Conservation (phyloP, 2,113 vertebrate genomes). For the Ahaetulla prasina region DNA sequence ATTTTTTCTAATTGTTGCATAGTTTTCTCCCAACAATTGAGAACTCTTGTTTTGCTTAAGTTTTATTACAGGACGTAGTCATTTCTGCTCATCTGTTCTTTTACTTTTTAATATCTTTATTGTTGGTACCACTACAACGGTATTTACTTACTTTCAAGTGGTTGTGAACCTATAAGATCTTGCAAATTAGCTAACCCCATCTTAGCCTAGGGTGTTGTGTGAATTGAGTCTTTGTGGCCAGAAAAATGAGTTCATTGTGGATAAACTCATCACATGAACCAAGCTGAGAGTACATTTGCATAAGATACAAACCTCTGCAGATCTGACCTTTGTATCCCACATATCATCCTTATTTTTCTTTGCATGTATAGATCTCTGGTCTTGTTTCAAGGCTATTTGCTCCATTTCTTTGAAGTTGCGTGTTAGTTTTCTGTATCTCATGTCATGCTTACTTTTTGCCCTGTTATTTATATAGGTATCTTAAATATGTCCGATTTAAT, state of each 20-base stretch:
- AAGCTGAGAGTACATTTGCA: background rate
- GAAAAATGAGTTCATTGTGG: background rate
- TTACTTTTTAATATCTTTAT: background rate
- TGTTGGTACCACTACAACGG: background rate
- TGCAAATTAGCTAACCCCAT: background rate
- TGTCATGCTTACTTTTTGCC: background rate
- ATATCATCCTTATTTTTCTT: background rate
- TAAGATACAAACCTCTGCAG: background rate
- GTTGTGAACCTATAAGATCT: background rate
- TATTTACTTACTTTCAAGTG: background rate
- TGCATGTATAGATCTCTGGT: background rate
- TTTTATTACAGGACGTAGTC: background rate
- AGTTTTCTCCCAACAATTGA: background rate
- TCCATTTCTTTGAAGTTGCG: background rate
- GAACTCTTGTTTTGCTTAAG: background rate
- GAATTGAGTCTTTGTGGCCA: background rate
- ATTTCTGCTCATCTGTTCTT: background rate
- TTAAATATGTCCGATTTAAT: background rate
- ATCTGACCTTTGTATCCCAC: background rate
- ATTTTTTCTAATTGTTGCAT: background rate
- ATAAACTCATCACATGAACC: background rate
- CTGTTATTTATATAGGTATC: background rate
- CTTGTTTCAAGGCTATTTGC: background rate
- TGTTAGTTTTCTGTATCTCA: background rate
- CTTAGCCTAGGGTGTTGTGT: background rate